phyloP scores from a whole-genome alignment of 2,113 vertebrate species.

The Spheniscus mendiculus region DNA sequence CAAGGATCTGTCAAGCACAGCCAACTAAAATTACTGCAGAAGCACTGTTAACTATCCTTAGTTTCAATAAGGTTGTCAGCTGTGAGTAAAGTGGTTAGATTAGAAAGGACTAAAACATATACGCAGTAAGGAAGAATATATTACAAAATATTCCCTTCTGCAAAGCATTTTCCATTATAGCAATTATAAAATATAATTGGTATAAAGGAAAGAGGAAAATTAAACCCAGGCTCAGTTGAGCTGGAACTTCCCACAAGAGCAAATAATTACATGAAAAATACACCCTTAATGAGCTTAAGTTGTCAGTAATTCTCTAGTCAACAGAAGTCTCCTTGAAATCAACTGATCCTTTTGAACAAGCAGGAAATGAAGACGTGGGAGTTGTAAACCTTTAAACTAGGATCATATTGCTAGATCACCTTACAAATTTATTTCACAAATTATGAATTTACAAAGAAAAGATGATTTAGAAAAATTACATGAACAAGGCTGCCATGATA shows the following conservation, averaged over 20 bases:
- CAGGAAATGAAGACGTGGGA: not conserved
- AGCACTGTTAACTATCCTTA: not conserved
- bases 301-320: not conserved
- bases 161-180: not conserved
- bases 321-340: not conserved
- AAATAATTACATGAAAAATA: slow-evolving; percentile 5
- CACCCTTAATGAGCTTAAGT: not conserved
- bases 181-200: not conserved
- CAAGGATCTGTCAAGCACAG: not conserved
- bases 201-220: not conserved
- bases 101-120: not conserved
- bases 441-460: not conserved
- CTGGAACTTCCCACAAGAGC: not conserved
- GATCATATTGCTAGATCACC: not conserved
- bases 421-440: not conserved
- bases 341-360: not conserved
- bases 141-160: not conserved
- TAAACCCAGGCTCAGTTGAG: not conserved
- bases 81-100: not conserved
- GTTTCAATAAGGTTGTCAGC: not conserved
- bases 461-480: not conserved
- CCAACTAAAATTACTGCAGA: not conserved
- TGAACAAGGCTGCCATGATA: not conserved
- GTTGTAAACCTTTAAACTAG: not conserved
- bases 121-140: not conserved